Conservation (phyloP, 1,140 invertebrate genomes). For the Oryctes rhinoceros region DNA sequence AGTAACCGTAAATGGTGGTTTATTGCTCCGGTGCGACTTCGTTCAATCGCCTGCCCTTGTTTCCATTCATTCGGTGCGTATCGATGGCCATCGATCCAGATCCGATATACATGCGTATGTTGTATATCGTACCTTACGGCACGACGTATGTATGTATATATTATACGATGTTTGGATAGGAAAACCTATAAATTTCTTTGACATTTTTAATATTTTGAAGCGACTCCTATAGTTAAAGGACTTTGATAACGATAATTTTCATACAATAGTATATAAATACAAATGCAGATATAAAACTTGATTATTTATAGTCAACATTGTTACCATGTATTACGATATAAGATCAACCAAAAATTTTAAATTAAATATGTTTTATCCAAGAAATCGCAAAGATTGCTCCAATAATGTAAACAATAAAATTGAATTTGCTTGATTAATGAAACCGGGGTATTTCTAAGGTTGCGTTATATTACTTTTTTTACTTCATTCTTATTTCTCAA, state of each 20-base stretch:
- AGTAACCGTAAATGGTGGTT: conserved; percentile 35
- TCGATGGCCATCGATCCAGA: conserved; percentile 2
- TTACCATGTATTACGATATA: no score
- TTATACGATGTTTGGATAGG: neutral
- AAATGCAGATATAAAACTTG: no score
- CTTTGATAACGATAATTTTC: neutral
- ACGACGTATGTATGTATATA: neutral
- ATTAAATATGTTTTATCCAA: no score
- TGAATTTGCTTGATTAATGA: no score
- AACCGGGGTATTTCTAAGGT: no score
- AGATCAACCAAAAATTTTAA: no score
- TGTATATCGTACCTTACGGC: neutral
- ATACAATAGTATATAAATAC: neutral
- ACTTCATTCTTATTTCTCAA: no score
- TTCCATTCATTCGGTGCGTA: conserved; percentile 19
- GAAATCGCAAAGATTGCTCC: no score
- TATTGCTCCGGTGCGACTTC: conserved; percentile 17
- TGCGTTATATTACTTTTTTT: no score
- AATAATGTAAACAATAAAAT: no score
- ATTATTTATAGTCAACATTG: no score
- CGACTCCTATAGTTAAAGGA: neutral
- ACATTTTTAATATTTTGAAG: neutral
- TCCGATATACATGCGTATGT: neutral
- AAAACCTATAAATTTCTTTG: neutral
- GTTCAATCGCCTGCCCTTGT: neutral